Percentiles rank a stretch among this genome's conserved stretches.
phyloP scores from a whole-genome alignment of 2,888 invertebrate genomes.

The Caenorhabditis auriculariae region DNA sequence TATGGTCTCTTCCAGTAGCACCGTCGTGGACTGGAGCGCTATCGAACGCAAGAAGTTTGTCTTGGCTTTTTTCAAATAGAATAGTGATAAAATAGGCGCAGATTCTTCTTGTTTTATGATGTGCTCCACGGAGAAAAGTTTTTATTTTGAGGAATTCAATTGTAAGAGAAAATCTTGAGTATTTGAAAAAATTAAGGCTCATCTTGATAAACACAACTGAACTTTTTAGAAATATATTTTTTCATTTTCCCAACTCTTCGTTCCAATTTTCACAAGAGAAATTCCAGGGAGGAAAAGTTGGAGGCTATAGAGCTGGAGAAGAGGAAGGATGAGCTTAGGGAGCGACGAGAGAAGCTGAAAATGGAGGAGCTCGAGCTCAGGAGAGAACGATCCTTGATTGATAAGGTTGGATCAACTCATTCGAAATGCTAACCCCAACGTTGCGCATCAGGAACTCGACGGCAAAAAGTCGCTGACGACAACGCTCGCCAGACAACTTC shows the following conservation, averaged over 20 bases:
- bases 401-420: constrained; percentile 9
- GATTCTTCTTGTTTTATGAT: no score
- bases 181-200: neutral
- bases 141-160: no score
- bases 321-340: constrained; percentile 37
- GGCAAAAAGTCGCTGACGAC: constrained; percentile 22
- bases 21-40: constrained; percentile 36
- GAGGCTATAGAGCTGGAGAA: constrained; percentile 35
- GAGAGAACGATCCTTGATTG: constrained; percentile 27
- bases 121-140: no score
- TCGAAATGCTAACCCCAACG: neutral
- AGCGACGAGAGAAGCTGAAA: constrained; percentile 39
- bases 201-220: neutral
- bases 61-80: neutral
- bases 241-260: no score
- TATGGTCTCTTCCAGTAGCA: constrained; percentile 41
- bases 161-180: neutral
- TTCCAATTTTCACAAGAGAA: no score
- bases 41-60: constrained; percentile 37
- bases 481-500: constrained; percentile 29
- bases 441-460: constrained; percentile 17
- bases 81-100: neutral
- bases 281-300: constrained; percentile 28
- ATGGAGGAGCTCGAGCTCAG: constrained; percentile 32
- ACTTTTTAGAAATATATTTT: neutral